phyloP scores from a whole-genome alignment of 2,113 vertebrate species.

The Xiphophorus couchianus region DNA sequence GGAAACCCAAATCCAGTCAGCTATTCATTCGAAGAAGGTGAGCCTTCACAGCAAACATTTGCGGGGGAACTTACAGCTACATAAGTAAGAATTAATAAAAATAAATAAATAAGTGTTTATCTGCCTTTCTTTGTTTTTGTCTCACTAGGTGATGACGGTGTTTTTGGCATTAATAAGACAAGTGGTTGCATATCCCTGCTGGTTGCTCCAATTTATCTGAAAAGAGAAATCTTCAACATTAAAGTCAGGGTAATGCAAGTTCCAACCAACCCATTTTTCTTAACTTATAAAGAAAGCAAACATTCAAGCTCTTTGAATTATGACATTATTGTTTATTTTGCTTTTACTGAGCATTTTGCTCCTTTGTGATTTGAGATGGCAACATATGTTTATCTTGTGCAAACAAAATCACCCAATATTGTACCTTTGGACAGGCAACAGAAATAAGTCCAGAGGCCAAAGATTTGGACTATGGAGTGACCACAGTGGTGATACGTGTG shows the following conservation, averaged over 20 bases:
- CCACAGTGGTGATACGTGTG: constrained; percentile 86
- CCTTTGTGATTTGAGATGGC: not conserved
- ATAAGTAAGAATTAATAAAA: not conserved
- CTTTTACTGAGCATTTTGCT: not conserved
- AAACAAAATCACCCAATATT: not conserved
- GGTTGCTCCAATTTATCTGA: constrained; percentile 83
- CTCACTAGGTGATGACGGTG: constrained; percentile 84
- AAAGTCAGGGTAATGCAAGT: constrained; percentile 84
- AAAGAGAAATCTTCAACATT: constrained; percentile 90
- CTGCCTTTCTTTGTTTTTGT: not conserved
- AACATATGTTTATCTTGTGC: not conserved
- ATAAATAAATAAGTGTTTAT: not conserved
- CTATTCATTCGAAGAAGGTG: constrained; percentile 89
- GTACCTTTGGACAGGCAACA: constrained; percentile 81
- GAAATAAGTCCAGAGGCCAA: constrained; percentile 82
- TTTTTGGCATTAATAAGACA: constrained; percentile 87
- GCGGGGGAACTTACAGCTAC: not conserved
- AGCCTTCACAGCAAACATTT: constrained; percentile 34
- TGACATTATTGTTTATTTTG: not conserved
- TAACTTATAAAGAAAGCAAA: not conserved
- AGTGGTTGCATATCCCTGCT: constrained; percentile 88
- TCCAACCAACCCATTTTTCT: not conserved
- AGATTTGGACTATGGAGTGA: constrained; percentile 70
- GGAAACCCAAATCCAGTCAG: constrained; percentile 87
- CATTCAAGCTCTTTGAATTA: not conserved